Evolutionary conservation across 1,140 invertebrate species (phyloP), one percentile per base, ranked within the genome.

Genomic region (Drosophila paulistorum): DNA sequence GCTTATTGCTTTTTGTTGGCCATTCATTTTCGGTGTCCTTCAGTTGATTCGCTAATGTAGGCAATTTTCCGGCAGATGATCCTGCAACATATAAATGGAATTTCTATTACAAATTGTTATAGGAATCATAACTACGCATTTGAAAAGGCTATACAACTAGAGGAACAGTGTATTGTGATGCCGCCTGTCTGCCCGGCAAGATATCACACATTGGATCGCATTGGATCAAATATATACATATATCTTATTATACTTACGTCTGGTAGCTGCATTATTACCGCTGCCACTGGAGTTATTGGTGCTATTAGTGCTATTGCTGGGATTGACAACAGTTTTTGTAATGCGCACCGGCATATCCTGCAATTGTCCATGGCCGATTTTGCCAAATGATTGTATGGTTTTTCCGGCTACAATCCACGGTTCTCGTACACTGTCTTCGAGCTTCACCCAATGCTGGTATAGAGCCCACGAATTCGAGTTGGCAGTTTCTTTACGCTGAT

Each of bases 391-490:
- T 92, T 96, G 96, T 71, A 97, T 95, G 66, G 94, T 95, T 79
- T 95, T 94, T 0, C 96, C 96, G 17, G 96, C 96, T 14, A 95
- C 94, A 26, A 97, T 95, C 96, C 96, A 97, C 0, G 95, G 93
- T 69, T 95, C 95, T 60, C 95, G 93, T 23, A 96, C 94, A 11
- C 93, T 93, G 51, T 95, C 94, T 33, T 96, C 94, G 93, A 97
- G 94, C 81, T 96, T 95, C 71, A 95, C 95, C 96, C 96, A 97
- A 78, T 95, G 94, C 79, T 97, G 95, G 91, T 97, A 97, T 0
- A 97, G 90, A 61, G 95, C 94, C 96, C 96, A 97, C 2, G 96
- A 95, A 77, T 95, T 95, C 7, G 92, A 91, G 1, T 74, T 61
- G 20, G 91, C 92, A 42, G 91, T 93, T 60, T 94, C 93, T n/a